These are phyloP conservation scores for Danio rerio DNA, from an alignment of 2,113 vertebrate genomes.

Conservation along the genomic window DNA sequence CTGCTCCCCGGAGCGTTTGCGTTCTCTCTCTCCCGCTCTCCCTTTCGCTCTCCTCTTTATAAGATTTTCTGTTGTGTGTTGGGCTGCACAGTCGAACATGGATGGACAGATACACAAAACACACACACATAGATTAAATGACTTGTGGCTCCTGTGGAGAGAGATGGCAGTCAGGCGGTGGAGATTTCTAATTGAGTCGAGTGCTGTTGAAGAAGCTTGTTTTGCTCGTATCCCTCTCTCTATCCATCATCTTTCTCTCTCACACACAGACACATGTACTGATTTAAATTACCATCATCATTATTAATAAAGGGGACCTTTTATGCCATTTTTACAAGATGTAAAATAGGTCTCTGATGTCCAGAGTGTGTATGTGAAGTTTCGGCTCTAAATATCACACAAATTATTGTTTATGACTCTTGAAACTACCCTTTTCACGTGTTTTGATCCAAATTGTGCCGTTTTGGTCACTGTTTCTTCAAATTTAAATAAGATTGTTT, in stretches of 20 bases:
- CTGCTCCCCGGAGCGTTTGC: neutral
- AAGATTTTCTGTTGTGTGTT: slow-evolving; percentile 4
- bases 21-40: too few species aligned
- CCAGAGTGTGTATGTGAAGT: too few species aligned
- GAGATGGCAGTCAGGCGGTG: slow-evolving; percentile 2
- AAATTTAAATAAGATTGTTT: too few species aligned
- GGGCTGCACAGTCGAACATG: neutral
- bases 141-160: slow-evolving; percentile 14
- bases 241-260: neutral
- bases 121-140: slow-evolving; percentile 34
- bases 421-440: too few species aligned
- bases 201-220: slow-evolving; percentile 20
- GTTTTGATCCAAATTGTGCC: too few species aligned
- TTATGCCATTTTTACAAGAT: too few species aligned
- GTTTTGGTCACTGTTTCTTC: too few species aligned
- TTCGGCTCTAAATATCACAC: too few species aligned
- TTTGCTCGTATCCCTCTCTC: neutral
- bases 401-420: too few species aligned
- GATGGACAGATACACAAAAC: slow-evolving; percentile 3
- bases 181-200: slow-evolving; percentile 45
- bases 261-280: neutral
- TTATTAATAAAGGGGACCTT: neutral
- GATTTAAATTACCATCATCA: neutral
- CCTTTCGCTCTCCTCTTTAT: neutral
- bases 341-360: too few species aligned